Evolutionary conservation across 2,888 invertebrate genomes (phyloP).

Genomic region (Byasa hedistus): DNA sequence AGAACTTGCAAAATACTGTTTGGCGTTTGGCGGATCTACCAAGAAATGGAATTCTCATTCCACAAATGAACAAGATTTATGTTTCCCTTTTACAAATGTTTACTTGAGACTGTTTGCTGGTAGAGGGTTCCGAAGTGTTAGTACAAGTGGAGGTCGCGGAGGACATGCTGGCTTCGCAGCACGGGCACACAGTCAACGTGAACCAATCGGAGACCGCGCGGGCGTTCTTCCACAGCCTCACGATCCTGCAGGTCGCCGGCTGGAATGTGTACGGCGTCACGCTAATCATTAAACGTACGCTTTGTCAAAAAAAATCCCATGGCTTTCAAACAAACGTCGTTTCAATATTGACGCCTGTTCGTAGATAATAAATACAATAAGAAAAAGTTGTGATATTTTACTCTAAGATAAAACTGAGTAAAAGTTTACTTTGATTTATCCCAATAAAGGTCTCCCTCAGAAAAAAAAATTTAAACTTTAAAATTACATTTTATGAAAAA

Average conservation of each 20-base stretch:
- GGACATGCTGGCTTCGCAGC: constrained; percentile 31
- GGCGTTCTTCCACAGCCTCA: constrained; percentile 43
- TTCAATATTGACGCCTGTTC: constrained; percentile 1
- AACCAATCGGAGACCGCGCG: constrained; percentile 42
- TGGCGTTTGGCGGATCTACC: no score
- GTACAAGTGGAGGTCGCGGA: constrained; percentile 12
- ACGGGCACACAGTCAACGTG: constrained; percentile 43
- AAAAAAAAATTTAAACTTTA: no score
- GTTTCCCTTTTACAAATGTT: neutral
- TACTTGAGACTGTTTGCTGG: constrained; percentile 15
- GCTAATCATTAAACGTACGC: constrained; percentile 40
- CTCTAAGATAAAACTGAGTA: no score
- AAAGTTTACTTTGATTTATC: no score
- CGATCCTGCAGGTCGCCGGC: constrained; percentile 40
- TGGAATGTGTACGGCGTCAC: constrained; percentile 43
- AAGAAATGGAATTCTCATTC: no score
- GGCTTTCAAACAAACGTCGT: neutral
- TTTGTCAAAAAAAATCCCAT: neutral
- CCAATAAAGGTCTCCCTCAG: no score
- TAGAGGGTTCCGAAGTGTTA: constrained; percentile 12
- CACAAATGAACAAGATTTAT: no score
- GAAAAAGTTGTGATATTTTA: neutral
- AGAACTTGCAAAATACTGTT: no score
- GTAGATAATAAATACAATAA: neutral
- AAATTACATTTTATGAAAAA: no score